A percentile compares a stretch with the other conserved stretches of the same genome.
phyloP scores from a whole-genome alignment of 1,140 invertebrate species.

The Tetraneura akinire region DNA sequence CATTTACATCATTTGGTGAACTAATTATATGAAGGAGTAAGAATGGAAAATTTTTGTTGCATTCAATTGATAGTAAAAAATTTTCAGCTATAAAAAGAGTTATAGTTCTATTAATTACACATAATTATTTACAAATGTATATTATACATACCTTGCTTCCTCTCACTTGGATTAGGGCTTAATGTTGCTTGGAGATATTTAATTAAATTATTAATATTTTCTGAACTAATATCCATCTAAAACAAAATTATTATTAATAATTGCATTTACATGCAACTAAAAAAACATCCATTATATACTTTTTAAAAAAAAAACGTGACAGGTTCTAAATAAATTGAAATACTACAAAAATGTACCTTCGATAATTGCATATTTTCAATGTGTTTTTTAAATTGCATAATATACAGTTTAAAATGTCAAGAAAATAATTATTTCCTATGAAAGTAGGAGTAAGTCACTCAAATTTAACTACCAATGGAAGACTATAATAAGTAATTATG shows the following conservation, averaged over 20 bases:
- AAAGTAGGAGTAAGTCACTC: no score
- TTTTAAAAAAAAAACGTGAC: neutral
- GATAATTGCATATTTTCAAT: no score
- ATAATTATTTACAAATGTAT: neutral
- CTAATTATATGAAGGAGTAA: constrained; percentile 83
- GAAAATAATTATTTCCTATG: no score
- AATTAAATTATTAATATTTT: constrained; percentile 40
- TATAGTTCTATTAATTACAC: neutral
- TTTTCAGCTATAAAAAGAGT: constrained; percentile 76
- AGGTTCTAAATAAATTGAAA: no score
- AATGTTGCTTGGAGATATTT: constrained; percentile 65
- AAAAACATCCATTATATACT: neutral
- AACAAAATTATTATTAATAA: neutral
- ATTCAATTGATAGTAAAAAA: constrained; percentile 86
- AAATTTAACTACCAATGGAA: no score
- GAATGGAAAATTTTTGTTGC: constrained; percentile 87
- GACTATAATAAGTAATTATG: no score
- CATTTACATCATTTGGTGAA: constrained; percentile 70
- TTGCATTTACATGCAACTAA: no score
- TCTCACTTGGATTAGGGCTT: constrained; percentile 76
- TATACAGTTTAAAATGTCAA: no score
- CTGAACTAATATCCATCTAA: constrained; percentile 29
- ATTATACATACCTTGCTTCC: constrained; percentile 75
- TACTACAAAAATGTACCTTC: no score
- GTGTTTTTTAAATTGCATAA: no score